Conservation (phyloP, 2,888 invertebrate genomes). For the Drosophila aldrichi region DNA sequence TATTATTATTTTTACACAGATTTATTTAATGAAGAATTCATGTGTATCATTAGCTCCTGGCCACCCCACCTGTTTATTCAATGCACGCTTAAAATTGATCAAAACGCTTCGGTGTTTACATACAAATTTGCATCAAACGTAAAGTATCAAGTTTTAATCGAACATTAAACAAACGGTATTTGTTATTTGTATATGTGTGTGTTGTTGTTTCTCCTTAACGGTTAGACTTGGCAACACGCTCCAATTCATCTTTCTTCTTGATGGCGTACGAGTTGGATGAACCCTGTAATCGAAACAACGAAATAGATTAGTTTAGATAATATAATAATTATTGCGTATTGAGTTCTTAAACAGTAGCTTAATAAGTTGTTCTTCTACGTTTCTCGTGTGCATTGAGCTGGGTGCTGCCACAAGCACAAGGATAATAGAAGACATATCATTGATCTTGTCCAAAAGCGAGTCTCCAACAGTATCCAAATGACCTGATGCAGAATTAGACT, state of each 20-base stretch:
- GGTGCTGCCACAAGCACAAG: slow-evolving; percentile 72
- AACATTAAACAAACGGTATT: slow-evolving; percentile 56
- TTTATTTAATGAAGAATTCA: slow-evolving; percentile 48
- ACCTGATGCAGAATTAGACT: slow-evolving; percentile 73
- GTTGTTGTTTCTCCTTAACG: slow-evolving; percentile 90
- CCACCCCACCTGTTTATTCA: slow-evolving; percentile 43
- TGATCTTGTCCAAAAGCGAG: slow-evolving; percentile 83
- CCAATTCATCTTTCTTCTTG: slow-evolving; percentile 99
- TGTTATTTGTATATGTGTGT: slow-evolving; percentile 53
- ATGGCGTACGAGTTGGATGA: slow-evolving; percentile 99
- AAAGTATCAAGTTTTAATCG: slow-evolving; percentile 60
- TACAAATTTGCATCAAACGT: slow-evolving; percentile 57
- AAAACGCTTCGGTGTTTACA: slow-evolving; percentile 51
- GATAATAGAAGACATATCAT: slow-evolving; percentile 79
- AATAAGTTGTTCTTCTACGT: slow-evolving; percentile 77
- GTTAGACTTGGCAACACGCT: slow-evolving; percentile 99
- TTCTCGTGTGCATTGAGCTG: slow-evolving; percentile 78
- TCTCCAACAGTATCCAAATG: slow-evolving; percentile 64
- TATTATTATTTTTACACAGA: slow-evolving; percentile 54
- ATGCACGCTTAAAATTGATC: slow-evolving; percentile 55
- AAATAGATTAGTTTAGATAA: slow-evolving; percentile 6
- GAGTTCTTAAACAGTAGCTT: not conserved
- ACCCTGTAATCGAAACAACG: slow-evolving; percentile 87
- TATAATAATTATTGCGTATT: not conserved
- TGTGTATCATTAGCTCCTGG: slow-evolving; percentile 41